These are phyloP conservation scores for Cyclargus thomasi DNA, from an alignment of 1,140 invertebrate genomes.

Conservation along the genomic window DNA sequence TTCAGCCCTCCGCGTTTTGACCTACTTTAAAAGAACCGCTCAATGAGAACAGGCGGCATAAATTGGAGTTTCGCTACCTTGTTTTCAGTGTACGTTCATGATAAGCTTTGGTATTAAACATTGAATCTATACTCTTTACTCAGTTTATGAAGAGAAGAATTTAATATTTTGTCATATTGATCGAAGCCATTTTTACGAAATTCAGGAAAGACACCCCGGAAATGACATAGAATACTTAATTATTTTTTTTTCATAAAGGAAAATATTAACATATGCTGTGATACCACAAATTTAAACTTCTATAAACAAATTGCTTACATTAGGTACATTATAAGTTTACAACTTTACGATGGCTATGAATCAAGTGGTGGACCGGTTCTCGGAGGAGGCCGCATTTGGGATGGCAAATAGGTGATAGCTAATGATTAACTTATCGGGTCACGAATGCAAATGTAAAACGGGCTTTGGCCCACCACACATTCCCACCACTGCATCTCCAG, in stretches of 20 bases:
- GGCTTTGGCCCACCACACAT: no score
- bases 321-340: conserved; percentile 6
- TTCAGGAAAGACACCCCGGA: no score
- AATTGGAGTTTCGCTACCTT: conserved; percentile 67
- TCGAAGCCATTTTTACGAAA: no score
- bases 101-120: not conserved
- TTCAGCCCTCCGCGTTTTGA: conserved; percentile 64
- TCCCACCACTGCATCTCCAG: no score
- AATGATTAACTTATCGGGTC: not conserved
- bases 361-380: not conserved
- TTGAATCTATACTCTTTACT: no score
- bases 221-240: no score
- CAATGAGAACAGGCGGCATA: conserved; percentile 60
- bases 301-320: not conserved
- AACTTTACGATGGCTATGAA: not conserved
- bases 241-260: no score
- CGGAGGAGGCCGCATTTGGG: not conserved
- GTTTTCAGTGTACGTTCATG: conserved; percentile 33
- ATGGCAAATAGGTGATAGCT: not conserved
- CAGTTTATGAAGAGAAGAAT: no score
- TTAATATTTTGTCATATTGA: no score
- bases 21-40: conserved; percentile 61
- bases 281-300: not conserved
- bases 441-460: no score
- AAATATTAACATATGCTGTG: not conserved